A percentile compares a stretch with the other conserved stretches of the same genome.
phyloP scores from a whole-genome alignment of 1,140 invertebrate genomes.

The Bilobella aurantiaca region DNA sequence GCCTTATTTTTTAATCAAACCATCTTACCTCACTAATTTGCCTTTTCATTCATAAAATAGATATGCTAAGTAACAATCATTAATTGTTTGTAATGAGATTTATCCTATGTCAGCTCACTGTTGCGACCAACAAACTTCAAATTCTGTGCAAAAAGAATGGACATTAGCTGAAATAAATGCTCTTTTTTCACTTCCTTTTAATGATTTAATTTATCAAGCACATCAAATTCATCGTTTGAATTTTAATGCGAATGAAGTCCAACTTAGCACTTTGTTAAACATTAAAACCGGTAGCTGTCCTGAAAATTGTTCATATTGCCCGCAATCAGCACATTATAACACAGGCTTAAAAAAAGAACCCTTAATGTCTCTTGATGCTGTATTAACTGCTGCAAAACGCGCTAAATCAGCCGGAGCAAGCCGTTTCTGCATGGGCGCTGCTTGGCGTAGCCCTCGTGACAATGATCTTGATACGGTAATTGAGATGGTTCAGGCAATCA shows the following conservation, averaged over 20 bases:
- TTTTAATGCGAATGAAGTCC: constrained; percentile 21
- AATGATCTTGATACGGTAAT: constrained; percentile 11
- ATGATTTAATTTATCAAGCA: constrained; percentile 28
- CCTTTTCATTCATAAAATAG: no score
- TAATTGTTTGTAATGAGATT: no score
- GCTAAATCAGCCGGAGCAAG: constrained; percentile 25
- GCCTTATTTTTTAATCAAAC: no score
- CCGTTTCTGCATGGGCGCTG: constrained; percentile 35
- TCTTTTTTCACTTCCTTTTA: constrained; percentile 27
- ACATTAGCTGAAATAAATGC: no score
- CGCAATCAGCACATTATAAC: constrained; percentile 29
- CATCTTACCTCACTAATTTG: no score
- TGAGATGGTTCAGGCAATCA: constrained; percentile 30
- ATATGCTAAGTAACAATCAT: no score
- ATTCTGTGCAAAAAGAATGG: no score
- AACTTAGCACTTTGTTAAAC: constrained; percentile 28
- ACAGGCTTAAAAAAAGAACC: constrained; percentile 22
- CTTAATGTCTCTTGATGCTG: constrained; percentile 25
- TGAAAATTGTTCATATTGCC: constrained; percentile 33
- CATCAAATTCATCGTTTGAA: constrained; percentile 26
- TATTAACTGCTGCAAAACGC: constrained; percentile 15
- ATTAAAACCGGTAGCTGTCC: constrained; percentile 34
- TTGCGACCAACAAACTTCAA: no score
- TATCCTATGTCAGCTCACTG: no score
- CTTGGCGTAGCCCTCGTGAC: constrained; percentile 23